Evolutionary conservation across 2,797 vertebrate species (phyloP).

Genomic region (Coregonus suidteri): DNA sequence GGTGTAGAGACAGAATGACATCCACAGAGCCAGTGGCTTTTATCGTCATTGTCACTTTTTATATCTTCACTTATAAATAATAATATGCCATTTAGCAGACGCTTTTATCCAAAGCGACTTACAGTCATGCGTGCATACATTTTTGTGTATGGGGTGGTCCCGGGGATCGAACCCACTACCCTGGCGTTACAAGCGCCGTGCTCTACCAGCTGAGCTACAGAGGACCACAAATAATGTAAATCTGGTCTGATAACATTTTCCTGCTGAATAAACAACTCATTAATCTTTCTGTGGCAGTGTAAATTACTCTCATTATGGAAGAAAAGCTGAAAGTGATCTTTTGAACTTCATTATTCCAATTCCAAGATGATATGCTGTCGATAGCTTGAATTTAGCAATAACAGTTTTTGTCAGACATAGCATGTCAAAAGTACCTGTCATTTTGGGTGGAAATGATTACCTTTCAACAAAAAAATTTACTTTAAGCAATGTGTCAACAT

Average conservation of each 20-base stretch:
- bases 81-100: too few relatives aligned
- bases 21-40: neutral
- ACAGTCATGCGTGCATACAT: too few relatives aligned
- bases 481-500: too few relatives aligned
- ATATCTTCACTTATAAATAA: slow-evolving; percentile 3
- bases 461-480: too few relatives aligned
- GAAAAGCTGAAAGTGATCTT: neutral
- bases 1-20: too few relatives aligned
- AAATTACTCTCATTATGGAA: slow-evolving; percentile 11
- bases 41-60: slow-evolving; percentile 8
- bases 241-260: neutral
- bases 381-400: neutral
- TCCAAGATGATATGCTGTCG: neutral
- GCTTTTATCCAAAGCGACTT: too few relatives aligned
- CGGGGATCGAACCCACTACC: too few relatives aligned
- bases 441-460: too few relatives aligned
- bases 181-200: too few relatives aligned
- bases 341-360: neutral
- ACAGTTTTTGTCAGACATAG: neutral
- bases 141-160: too few relatives aligned
- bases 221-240: neutral
- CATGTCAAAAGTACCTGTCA: neutral
- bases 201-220: too few relatives aligned
- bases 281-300: neutral
- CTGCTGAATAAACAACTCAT: neutral